Evolutionary conservation across 2,797 vertebrate species (phyloP).

Genomic region (Myoxocephalus aenaeus): DNA sequence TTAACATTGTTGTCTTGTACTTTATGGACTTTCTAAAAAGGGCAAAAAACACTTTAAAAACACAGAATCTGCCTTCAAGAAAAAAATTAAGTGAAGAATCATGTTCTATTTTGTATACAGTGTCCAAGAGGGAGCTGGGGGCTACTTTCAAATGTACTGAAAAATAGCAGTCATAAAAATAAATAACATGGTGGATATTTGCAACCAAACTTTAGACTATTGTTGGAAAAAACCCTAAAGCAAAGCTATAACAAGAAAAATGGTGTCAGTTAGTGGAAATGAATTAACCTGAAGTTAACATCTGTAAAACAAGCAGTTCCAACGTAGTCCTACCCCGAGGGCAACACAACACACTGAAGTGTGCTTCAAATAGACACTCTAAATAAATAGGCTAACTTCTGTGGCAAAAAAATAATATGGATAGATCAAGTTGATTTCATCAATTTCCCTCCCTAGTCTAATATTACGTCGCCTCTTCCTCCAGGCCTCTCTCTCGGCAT

Average conservation of each 20-base stretch:
- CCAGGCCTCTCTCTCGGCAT: constrained; percentile 76
- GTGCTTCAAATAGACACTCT: constrained; percentile 50
- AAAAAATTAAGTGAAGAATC: neutral
- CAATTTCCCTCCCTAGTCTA: constrained; percentile 70
- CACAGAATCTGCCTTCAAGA: neutral
- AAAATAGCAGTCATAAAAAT: constrained; percentile 14
- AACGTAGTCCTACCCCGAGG: constrained; percentile 42
- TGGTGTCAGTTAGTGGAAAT: constrained; percentile 60
- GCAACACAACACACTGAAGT: constrained; percentile 41
- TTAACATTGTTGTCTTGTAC: neutral
- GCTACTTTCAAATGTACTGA: constrained; percentile 25
- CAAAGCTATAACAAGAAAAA: constrained; percentile 44
- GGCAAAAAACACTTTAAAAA: neutral
- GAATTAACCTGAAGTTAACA: constrained; percentile 69
- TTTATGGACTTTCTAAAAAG: neutral
- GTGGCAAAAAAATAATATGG: constrained; percentile 63
- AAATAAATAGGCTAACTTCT: constrained; percentile 63
- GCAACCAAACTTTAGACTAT: constrained; percentile 5
- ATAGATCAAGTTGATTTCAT: constrained; percentile 75
- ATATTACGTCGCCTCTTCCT: constrained; percentile 74
- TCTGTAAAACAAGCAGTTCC: constrained; percentile 66
- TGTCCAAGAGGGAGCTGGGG: neutral
- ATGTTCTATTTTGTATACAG: neutral
- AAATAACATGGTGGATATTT: constrained; percentile 10
- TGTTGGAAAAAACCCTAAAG: constrained; percentile 23